These are phyloP conservation scores for Echiichthys vipera DNA, from an alignment of 2,797 vertebrate genomes.

Conservation along the genomic window DNA sequence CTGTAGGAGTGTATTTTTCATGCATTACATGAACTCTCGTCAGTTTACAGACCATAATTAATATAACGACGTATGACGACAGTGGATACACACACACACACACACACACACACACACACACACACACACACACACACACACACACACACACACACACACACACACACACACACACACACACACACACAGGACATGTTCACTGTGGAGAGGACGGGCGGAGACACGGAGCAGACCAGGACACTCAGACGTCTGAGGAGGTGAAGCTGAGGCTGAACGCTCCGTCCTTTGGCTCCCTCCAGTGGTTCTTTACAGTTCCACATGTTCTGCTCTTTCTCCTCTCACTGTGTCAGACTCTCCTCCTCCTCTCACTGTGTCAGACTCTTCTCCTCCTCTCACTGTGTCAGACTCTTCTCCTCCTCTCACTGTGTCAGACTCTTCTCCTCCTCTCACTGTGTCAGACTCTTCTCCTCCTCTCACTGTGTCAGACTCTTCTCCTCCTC, in stretches of 20 bases:
- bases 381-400: accelerated
- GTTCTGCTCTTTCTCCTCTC: accelerated
- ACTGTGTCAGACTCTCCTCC: background rate
- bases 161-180: too few species aligned
- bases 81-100: background rate
- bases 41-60: conserved; percentile 22
- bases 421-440: too few species aligned
- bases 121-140: too few species aligned
- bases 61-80: conserved; percentile 2
- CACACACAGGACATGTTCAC: background rate
- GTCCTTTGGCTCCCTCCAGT: conserved; percentile 56
- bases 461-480: accelerated
- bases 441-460: background rate
- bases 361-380: background rate
- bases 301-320: background rate
- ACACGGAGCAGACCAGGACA: conserved; percentile 16
- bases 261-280: background rate
- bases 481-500: too few species aligned
- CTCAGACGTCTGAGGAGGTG: background rate
- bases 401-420: too few species aligned
- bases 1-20: conserved; percentile 25
- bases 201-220: conserved; percentile 21
- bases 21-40: conserved; percentile 10
- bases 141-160: too few species aligned
- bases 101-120: too few species aligned